Base-by-base conservation (phyloP, 2,113 vertebrate species). In the Xyliphius kryptos region DNA sequence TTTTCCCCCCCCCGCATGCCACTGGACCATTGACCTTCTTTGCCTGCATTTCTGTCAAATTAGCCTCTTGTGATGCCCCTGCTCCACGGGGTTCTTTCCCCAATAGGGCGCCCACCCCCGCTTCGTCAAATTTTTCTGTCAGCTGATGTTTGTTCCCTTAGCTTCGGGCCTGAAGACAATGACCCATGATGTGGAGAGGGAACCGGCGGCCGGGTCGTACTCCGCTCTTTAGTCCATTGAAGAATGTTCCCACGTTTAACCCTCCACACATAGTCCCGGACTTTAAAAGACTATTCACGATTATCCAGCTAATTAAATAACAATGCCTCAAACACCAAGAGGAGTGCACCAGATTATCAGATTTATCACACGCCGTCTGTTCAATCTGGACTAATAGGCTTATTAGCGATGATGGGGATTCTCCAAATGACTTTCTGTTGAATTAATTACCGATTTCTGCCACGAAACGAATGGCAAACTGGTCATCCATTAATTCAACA, bases 1-100 rank as follows among this genome's bases (percentile, higher is more conserved):
- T 68, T 70, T 67, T 73, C 52, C 52, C 46, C 52, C 52, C 46
- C 26, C 38, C 48, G 44, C 67, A 67, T 56, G 44, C 57, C 47
- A 20, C 47, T 15, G 36, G 38, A 52, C 61, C 74, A 76, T 71
- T 61, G 43, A 72, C 73, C 71, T 69, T 76, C 65, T 43, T 66
- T 36, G 4, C 49, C 51, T 22, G 36, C 47, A 56, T 68, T 66
- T 71, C 61, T 71, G 71, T 71, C 68, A 76, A 68, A 74, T 74
- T 70, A 68, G 59, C 17, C 62, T 37, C 54, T 72, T 20, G 49
- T 70, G 59, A 67, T 66, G 54, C 40, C 59, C 49, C 36, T 9
- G 26, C 46, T 61, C 65, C 52, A 62, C 56, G 68, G 20, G 46
- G 19, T 36, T 44, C 32, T 40, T 67, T 12, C 32, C 26, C 40